Evolutionary conservation across 2,113 vertebrate species (phyloP), one percentile per base, ranked within the genome.

Genomic region (Monopterus albus): DNA sequence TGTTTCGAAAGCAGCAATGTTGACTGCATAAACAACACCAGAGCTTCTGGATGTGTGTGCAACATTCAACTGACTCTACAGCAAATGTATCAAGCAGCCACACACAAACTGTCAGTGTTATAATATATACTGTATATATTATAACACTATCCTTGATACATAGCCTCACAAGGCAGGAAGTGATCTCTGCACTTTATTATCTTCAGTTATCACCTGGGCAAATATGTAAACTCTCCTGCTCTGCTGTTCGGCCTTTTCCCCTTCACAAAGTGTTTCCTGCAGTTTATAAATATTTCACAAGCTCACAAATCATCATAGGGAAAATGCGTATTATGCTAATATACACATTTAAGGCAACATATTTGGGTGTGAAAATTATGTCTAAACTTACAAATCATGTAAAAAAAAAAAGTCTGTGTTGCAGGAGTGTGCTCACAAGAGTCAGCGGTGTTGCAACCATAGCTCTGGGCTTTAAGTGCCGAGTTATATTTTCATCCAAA

Each of bases 401-500:
- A 29, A 70, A 50, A 72, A 70, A 75, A 82, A 45, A 51, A 71
- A 66, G 67, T 70, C 61, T 78, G 52, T 39, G 14, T 26, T 23
- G 39, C 33, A 77, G 68, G 52, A 68, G 51, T 28, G 31, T 43
- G 49, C 29, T 56, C 2, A 43, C n/a, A 39, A 43, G 25, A 61
- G 4, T 69, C 50, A 64, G 40, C n/a, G 4, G 10, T 42, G 6
- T 42, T 35, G 69, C 20, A 29, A 61, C 70, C 36, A 39, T 56
- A 79, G 78, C 50, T 84, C 6, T 23, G 0, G 69, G 69, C 58
- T 38, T 68, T 35, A 25, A 84, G 71, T 82, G 72, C 65, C 8
- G 9, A 28, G 55, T 62, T 68, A 43, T 56, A 52, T 67, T 74
- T 61, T 59, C 21, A 43, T 70, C 66, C 69, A 81, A 70, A 56